Percentiles rank a stretch among this genome's conserved stretches.
Evolutionary conservation across 2,888 invertebrate genomes (phyloP).

Genomic region (Mystacides longicornis): DNA sequence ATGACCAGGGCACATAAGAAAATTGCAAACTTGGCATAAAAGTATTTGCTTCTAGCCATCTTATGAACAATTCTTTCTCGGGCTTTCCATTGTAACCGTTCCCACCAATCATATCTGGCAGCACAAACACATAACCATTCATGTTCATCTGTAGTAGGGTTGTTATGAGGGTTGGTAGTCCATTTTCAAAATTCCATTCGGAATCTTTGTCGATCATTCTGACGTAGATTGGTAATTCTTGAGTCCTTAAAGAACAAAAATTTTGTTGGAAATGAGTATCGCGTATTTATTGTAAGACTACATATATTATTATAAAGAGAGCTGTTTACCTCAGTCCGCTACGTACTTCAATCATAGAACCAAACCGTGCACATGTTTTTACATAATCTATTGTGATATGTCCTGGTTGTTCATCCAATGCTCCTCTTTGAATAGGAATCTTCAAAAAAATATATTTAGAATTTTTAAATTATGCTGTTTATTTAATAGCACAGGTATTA

Average conservation of each 20-base stretch:
- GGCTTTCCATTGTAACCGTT: conserved; percentile 49
- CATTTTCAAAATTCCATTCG: conserved; percentile 56
- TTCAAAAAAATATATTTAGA: conserved; percentile 25
- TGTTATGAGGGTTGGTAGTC: conserved; percentile 60
- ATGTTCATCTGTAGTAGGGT: conserved; percentile 41
- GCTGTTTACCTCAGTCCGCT: conserved; percentile 43
- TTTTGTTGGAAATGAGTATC: not conserved
- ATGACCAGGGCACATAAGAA: conserved; percentile 71
- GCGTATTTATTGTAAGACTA: not conserved
- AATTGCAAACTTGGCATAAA: conserved; percentile 75
- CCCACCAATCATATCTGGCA: conserved; percentile 72
- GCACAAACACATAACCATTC: conserved; percentile 50
- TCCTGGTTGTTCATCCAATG: conserved; percentile 37
- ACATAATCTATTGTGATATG: conserved; percentile 47
- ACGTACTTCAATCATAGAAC: conserved; percentile 58
- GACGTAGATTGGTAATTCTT: conserved; percentile 58
- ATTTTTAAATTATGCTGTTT: too few species aligned
- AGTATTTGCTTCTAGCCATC: conserved; percentile 68
- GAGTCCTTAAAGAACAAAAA: conserved; percentile 41
- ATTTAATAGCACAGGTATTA: too few species aligned
- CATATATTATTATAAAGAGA: not conserved
- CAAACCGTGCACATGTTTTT: conserved; percentile 46
- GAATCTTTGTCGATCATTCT: conserved; percentile 71
- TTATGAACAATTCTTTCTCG: conserved; percentile 55
- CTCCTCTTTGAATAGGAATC: conserved; percentile 41